phyloP scores from a whole-genome alignment of 1,140 invertebrate genomes.

The Drosophila busckii region DNA sequence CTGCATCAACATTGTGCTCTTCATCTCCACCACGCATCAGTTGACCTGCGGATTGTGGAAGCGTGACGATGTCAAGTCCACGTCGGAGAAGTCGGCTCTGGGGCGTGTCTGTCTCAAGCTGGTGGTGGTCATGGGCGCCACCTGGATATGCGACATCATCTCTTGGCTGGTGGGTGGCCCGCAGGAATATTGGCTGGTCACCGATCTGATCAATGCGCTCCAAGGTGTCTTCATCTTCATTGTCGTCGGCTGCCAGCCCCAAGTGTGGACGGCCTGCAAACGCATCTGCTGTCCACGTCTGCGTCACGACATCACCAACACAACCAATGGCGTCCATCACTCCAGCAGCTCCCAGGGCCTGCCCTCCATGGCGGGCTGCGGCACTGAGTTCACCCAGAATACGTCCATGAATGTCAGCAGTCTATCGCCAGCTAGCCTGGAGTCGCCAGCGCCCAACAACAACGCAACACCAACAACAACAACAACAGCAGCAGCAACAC shows the following conservation, averaged over 20 bases:
- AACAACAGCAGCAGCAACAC: background rate
- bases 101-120: conserved; percentile 90
- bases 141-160: conserved; percentile 90
- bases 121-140: conserved; percentile 91
- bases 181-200: conserved; percentile 87
- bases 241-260: conserved; percentile 92
- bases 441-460: background rate
- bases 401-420: conserved; percentile 83
- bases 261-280: conserved; percentile 85
- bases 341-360: conserved; percentile 86
- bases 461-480: background rate
- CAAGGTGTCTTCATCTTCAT: conserved; percentile 94
- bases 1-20: conserved; percentile 87
- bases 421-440: background rate
- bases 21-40: conserved; percentile 89
- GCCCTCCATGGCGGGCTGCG: conserved; percentile 85
- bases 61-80: conserved; percentile 90
- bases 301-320: conserved; percentile 81
- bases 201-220: conserved; percentile 89
- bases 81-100: conserved; percentile 88
- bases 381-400: conserved; percentile 83
- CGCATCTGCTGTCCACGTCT: conserved; percentile 82
- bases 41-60: conserved; percentile 92
- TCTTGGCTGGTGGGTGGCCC: conserved; percentile 87
- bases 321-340: conserved; percentile 81